Evolutionary conservation across 2,888 invertebrate genomes (phyloP), one percentile per base, ranked within the genome.

Genomic region (Mechanitis messenoides): DNA sequence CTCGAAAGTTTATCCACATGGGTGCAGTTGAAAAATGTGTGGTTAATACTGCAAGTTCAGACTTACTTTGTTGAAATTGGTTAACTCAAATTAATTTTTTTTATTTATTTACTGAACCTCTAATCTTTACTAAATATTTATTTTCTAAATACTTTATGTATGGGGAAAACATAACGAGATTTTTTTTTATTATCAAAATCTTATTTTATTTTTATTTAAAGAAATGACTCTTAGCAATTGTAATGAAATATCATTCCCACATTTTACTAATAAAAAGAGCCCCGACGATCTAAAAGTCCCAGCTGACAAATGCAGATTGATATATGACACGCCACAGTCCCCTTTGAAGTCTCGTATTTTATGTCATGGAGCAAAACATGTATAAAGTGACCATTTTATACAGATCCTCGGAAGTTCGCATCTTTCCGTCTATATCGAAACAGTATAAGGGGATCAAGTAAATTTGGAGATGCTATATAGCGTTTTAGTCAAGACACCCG

Each of bases 341-440:
- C 77, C 73, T 77, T 77, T 69, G 78, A 79, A 80, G 72, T 76
- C 74, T 72, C 66, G 78, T 78, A 81, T 83, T 81, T 81, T 76
- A 80, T 78, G 78, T 80, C 78, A 76, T 69, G 69, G 62, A 74
- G 77, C 77, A 75, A 79, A 78, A 81, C 78, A 75, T 75, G 78
- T 76, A 76, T 72, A 75, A 81, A 80, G 77, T 79, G 80, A 74
- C 85, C 81, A 80, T 72, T 75, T 67, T 75, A 71, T 64, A 45
- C 35, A 72, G 83, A 69, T 56, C 70, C 65, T 57, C 55, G 58
- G 61, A 63, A 65, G 58, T 55, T 59, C 45, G 56, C 59, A 50
- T 56, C 47, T 50, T 55, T 54, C 33, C 57, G 47, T 59, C 58
- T 33, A 56, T 38, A 55, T 20, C 55, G 35, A 45, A 53, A 45